These are phyloP conservation scores for Drosophila mayaguana DNA, from an alignment of 2,888 invertebrate species.

Conservation along the genomic window DNA sequence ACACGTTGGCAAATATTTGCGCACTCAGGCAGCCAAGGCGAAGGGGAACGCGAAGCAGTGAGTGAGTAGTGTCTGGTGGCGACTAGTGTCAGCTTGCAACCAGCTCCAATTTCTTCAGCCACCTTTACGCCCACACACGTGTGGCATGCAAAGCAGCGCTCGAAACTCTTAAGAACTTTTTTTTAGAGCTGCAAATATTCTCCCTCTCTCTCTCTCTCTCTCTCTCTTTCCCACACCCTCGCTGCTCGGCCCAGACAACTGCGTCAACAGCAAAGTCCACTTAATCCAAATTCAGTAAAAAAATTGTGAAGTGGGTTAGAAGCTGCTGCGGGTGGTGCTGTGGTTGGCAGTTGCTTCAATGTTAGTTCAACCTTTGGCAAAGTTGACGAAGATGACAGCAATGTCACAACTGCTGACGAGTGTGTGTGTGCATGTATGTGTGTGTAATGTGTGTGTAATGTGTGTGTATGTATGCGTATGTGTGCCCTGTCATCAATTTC, in stretches of 20 bases:
- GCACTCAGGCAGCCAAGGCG: constrained; percentile 16
- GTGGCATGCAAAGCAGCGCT: constrained; percentile 66
- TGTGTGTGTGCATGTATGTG: constrained; percentile 15
- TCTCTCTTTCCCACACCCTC: too few relatives aligned
- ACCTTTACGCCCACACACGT: constrained; percentile 20
- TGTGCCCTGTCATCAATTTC: constrained; percentile 71
- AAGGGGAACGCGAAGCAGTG: constrained; percentile 13
- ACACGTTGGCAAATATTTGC: constrained; percentile 80
- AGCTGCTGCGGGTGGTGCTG: background rate
- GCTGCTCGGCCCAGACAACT: constrained; percentile 13
- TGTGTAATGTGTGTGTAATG: constrained; percentile 20
- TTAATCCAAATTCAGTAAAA: constrained; percentile 81
- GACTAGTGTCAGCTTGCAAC: constrained; percentile 57
- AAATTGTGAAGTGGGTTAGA: constrained; percentile 47
- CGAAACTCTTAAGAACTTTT: constrained; percentile 70
- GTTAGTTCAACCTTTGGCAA: constrained; percentile 69
- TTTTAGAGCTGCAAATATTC: constrained; percentile 40
- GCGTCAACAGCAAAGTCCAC: constrained; percentile 77
- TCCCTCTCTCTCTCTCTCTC: background rate
- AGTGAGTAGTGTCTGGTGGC: background rate
- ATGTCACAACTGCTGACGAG: constrained; percentile 66
- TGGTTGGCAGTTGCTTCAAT: constrained; percentile 50
- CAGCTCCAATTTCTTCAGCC: constrained; percentile 4
- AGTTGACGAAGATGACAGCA: constrained; percentile 61
- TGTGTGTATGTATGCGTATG: constrained; percentile 17